These are phyloP conservation scores for Lindbergichthys nudifrons DNA, from an alignment of 2,797 vertebrate species.

Conservation along the genomic window DNA sequence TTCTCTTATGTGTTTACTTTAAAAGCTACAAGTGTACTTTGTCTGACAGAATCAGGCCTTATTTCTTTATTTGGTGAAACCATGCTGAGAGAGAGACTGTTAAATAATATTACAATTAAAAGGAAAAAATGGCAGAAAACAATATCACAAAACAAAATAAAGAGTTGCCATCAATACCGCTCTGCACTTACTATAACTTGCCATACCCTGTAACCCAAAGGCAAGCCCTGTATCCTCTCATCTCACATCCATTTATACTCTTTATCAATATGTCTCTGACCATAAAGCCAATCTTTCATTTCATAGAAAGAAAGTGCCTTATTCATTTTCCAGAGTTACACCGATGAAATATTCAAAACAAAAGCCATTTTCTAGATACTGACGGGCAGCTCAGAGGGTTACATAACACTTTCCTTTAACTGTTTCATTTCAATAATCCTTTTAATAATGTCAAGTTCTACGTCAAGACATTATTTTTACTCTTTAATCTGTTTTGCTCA, in stretches of 20 bases:
- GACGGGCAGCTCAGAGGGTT: slow-evolving; percentile 51
- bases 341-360: slow-evolving; percentile 21
- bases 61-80: slow-evolving; percentile 47
- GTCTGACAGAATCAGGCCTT: slow-evolving; percentile 33
- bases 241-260: background rate
- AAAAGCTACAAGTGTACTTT: slow-evolving; percentile 32
- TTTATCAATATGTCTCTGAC: background rate
- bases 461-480: slow-evolving; percentile 37
- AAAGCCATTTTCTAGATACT: slow-evolving; percentile 5
- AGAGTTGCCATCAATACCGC: slow-evolving; percentile 73
- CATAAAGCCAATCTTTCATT: background rate
- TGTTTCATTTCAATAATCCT: slow-evolving; percentile 25
- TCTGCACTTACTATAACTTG: slow-evolving; percentile 56
- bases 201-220: slow-evolving; percentile 67
- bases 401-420: slow-evolving; percentile 55
- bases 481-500: slow-evolving; percentile 78
- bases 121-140: slow-evolving; percentile 51
- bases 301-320: slow-evolving; percentile 4
- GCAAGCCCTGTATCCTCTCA: slow-evolving; percentile 30
- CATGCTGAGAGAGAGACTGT: slow-evolving; percentile 26
- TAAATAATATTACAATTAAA: slow-evolving; percentile 15
- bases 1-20: slow-evolving; percentile 1
- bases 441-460: slow-evolving; percentile 15
- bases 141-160: slow-evolving; percentile 74
- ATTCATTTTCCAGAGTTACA: background rate